Conservation (phyloP, 2,797 vertebrate species). For the Sebastes ruberrimus region DNA sequence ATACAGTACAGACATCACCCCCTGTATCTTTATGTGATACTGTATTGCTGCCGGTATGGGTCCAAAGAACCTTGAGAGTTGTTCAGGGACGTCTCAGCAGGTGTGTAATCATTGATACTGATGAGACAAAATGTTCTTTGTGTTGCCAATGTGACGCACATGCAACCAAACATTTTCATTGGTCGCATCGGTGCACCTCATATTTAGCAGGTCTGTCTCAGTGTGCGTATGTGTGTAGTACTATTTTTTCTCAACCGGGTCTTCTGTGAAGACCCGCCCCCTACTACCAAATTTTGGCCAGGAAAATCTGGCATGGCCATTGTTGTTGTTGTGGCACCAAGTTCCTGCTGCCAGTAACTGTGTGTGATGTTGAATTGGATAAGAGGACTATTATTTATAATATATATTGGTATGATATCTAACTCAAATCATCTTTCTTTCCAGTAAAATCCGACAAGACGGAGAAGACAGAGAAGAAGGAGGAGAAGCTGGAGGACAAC, state of each 20-base stretch:
- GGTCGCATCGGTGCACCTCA: too few relatives aligned
- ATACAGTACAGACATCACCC: too few relatives aligned
- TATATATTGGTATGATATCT: neutral
- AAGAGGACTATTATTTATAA: neutral
- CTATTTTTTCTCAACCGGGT: too few relatives aligned
- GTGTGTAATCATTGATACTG: neutral
- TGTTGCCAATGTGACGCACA: neutral
- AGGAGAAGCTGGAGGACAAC: slow-evolving; percentile 24
- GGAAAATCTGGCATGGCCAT: too few relatives aligned
- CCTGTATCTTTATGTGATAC: neutral
- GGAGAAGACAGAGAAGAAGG: slow-evolving; percentile 39
- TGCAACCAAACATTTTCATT: neutral
- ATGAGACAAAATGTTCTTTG: neutral
- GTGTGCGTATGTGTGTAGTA: too few relatives aligned
- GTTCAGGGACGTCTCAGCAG: neutral
- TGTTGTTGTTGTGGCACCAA: neutral
- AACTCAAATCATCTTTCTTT: neutral
- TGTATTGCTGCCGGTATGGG: neutral
- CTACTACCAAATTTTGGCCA: too few relatives aligned
- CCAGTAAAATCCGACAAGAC: slow-evolving; percentile 68
- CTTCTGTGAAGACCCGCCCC: too few relatives aligned
- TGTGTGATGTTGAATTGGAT: neutral
- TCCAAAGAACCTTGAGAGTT: neutral
- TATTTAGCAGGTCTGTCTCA: neutral
- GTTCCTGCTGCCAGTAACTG: neutral